These are phyloP conservation scores for Clostera curtula DNA, from an alignment of 2,888 invertebrate genomes.

Conservation along the genomic window DNA sequence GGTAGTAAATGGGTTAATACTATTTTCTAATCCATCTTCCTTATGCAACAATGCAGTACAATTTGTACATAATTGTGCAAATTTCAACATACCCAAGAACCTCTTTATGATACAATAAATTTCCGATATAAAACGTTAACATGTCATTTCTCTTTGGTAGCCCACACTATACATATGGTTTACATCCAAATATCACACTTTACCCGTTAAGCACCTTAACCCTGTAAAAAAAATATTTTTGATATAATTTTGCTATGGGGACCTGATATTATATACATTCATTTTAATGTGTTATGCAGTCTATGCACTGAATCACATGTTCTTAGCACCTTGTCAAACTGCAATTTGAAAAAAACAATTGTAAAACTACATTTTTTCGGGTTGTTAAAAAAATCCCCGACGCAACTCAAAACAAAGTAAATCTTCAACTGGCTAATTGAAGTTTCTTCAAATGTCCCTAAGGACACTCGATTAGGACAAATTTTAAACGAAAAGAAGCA, in stretches of 20 bases:
- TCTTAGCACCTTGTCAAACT: conserved; percentile 23
- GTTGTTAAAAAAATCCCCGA: too few relatives aligned
- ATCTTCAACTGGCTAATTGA: too few relatives aligned
- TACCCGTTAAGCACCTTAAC: conserved; percentile 44
- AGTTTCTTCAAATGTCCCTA: too few relatives aligned
- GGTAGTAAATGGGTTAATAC: too few relatives aligned
- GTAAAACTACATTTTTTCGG: too few relatives aligned
- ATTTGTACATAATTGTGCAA: too few relatives aligned
- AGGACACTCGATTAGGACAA: too few relatives aligned
- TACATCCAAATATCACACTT: conserved; percentile 46
- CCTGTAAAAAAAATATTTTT: conserved; percentile 17
- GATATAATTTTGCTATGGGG: conserved; percentile 20
- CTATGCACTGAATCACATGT: conserved; percentile 18
- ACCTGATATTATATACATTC: conserved; percentile 15
- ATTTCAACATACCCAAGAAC: background rate
- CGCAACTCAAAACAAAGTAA: too few relatives aligned
- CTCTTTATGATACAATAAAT: conserved; percentile 11
- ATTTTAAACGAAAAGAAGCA: too few relatives aligned
- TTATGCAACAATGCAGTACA: too few relatives aligned
- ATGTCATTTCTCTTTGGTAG: conserved; percentile 38
- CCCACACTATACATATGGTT: conserved; percentile 27
- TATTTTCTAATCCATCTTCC: too few relatives aligned
- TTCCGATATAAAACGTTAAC: conserved; percentile 15
- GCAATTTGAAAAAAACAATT: too few relatives aligned
- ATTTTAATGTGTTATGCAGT: conserved; percentile 14